Percentiles rank a stretch among this genome's conserved stretches.
Evolutionary conservation across 2,888 invertebrate species (phyloP).

Genomic region (Mythimna pallens): DNA sequence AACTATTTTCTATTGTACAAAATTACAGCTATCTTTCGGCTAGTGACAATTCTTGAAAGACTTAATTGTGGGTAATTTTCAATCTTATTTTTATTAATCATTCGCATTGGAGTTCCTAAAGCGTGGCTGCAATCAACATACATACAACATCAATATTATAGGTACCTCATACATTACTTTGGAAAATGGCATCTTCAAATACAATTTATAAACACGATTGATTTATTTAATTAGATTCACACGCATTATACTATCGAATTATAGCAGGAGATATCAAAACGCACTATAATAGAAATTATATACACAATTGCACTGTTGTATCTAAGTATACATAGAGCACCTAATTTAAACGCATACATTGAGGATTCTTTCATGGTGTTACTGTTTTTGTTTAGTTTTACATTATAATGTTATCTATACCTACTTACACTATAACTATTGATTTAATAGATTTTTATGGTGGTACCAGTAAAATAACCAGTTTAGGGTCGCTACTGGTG

Average conservation of each 20-base stretch:
- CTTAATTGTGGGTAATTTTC: conserved; percentile 23
- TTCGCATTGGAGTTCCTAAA: conserved; percentile 15
- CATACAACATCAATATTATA: conserved; percentile 30
- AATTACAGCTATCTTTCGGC: conserved; percentile 72
- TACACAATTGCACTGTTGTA: conserved; percentile 82
- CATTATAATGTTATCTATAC: conserved; percentile 25
- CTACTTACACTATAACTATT: conserved; percentile 19
- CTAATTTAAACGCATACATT: conserved; percentile 69
- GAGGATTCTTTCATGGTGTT: conserved; percentile 49
- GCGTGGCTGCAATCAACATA: conserved; percentile 42
- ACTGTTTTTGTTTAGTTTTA: conserved; percentile 24
- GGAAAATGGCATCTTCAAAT: conserved; percentile 62
- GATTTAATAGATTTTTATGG: conserved; percentile 10
- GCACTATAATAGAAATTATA: conserved; percentile 67
- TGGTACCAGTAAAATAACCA: conserved; percentile 19
- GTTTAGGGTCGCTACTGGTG: conserved; percentile 16
- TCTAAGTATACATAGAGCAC: conserved; percentile 80
- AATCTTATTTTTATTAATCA: conserved; percentile 22
- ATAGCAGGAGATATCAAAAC: conserved; percentile 59
- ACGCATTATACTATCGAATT: conserved; percentile 63
- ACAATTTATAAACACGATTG: conserved; percentile 70
- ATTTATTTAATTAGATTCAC: conserved; percentile 62
- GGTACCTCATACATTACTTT: conserved; percentile 52
- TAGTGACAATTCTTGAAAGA: conserved; percentile 53
- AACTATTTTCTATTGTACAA: conserved; percentile 73